These are phyloP conservation scores for Metacarcinus magister DNA, from an alignment of 2,888 invertebrate species.

Conservation along the genomic window DNA sequence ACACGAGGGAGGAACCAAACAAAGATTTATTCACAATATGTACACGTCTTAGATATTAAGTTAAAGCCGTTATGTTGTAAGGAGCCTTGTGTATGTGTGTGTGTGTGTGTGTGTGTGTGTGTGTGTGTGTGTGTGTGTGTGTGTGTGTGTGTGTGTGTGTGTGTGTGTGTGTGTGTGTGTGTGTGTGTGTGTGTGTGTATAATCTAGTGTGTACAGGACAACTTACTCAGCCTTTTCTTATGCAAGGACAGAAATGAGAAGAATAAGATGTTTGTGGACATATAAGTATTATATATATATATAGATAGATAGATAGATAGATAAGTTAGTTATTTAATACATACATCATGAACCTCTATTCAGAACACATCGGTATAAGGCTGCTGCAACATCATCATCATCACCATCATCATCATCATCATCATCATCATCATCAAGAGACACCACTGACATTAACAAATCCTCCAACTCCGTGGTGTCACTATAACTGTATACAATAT, in stretches of 20 bases:
- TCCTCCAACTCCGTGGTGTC: not conserved
- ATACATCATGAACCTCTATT: not conserved
- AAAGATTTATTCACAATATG: slow-evolving; percentile 47
- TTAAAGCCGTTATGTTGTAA: not conserved
- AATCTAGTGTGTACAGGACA: not conserved
- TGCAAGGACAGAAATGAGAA: slow-evolving; percentile 18
- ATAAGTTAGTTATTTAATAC: slow-evolving; percentile 11
- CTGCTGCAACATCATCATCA: not conserved
- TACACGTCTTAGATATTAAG: not conserved
- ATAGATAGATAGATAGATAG: not conserved
- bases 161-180: not conserved
- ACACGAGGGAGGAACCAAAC: slow-evolving; percentile 40
- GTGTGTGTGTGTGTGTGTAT: not conserved
- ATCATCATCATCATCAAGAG: not conserved
- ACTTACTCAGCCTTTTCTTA: not conserved
- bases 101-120: slow-evolving; percentile 19
- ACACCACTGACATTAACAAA: not conserved
- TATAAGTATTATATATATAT: not conserved
- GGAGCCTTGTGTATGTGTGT: not conserved
- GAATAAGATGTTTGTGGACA: not conserved
- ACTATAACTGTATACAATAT: slow-evolving; percentile 4
- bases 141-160: slow-evolving; percentile 22
- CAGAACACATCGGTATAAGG: slow-evolving; percentile 37
- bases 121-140: slow-evolving; percentile 9
- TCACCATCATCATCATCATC: slow-evolving; percentile 9